Evolutionary conservation across 2,888 invertebrate genomes (phyloP), one percentile per base, ranked within the genome.

Genomic region (Pecten maximus): DNA sequence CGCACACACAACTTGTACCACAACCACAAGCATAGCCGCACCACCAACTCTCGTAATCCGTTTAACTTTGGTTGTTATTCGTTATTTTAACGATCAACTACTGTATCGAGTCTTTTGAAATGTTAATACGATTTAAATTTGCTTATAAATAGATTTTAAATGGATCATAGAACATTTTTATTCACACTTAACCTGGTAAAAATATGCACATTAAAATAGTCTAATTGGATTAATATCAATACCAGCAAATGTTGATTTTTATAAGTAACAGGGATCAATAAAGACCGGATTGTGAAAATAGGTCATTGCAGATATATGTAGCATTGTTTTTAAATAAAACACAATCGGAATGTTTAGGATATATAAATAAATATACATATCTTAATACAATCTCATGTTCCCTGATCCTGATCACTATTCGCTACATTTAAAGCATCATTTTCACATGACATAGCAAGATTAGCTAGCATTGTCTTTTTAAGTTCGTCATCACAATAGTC

Each of bases 101-200:
- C 10, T 74, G 35, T 23, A 35, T 74, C 15, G 28, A 2, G 74
- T 4, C 74, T 35, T 35, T 74, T 74, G 74, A 28, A 74, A 74
- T 74, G 74, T 8, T 74, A 74, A 74, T 74, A 35, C 35, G 74
- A 74, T 74, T 74, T 54, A 74, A 19, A 74, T 35, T 74, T 35
- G n/a, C 35, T 74, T 74, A 74, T 74, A 35, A 74, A 74, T 74
- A 74, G 23, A 35, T 74, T 74, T 74, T 74, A 74, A 74, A 74
- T 35, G 74, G 74, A 74, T 74, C 6, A 60, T 23, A 54, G 10
- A 74, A 74, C 74, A 74, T 35, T 19, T 74, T 35, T 74, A 35
- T 74, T 74, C 28, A 74, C 74, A 74, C 74, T 35, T 15, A 74
- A 74, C 35, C 74, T 74, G 74, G 16, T 74, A 23, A 74, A 35